Evolutionary conservation across 2,888 invertebrate genomes (phyloP).

Genomic region (Drosophila mimetica): DNA sequence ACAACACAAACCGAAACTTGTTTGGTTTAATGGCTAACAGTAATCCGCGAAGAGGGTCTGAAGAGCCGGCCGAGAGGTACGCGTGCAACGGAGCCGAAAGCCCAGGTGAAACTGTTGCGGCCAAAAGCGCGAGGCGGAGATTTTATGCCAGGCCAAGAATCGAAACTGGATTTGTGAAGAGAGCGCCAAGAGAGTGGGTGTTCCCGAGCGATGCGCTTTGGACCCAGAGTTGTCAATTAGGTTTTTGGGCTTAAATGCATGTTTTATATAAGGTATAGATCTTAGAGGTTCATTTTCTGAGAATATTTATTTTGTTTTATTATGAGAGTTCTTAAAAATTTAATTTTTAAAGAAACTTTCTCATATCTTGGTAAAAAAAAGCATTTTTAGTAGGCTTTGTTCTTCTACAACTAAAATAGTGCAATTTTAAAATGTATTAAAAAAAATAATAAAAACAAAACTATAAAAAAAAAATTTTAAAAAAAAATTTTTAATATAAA

Average conservation of each 20-base stretch:
- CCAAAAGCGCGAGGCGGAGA: constrained; percentile 61
- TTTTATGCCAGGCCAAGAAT: constrained; percentile 76
- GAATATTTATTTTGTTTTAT: no score
- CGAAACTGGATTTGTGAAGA: constrained; percentile 59
- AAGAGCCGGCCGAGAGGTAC: constrained; percentile 15
- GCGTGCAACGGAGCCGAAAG: constrained; percentile 66
- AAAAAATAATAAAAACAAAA: no score
- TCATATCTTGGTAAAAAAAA: no score
- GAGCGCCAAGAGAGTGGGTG: constrained; percentile 35
- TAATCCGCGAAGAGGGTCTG: constrained; percentile 20
- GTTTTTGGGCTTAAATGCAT: background rate
- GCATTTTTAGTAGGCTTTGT: no score
- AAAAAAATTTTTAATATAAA: no score
- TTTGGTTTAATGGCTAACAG: constrained; percentile 46
- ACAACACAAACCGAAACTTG: constrained; percentile 61
- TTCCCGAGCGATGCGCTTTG: constrained; percentile 14
- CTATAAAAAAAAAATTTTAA: background rate
- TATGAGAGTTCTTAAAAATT: no score
- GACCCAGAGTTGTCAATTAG: constrained; percentile 23
- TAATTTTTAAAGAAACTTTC: no score
- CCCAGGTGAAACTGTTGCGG: constrained; percentile 73
- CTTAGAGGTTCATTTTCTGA: no score
- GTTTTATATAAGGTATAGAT: background rate
- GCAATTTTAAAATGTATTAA: no score
- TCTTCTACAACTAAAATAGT: no score